A percentile compares a stretch with the other conserved stretches of the same genome.
These are phyloP conservation scores for Apoda limacodes DNA, from an alignment of 2,888 invertebrate species.

Conservation along the genomic window DNA sequence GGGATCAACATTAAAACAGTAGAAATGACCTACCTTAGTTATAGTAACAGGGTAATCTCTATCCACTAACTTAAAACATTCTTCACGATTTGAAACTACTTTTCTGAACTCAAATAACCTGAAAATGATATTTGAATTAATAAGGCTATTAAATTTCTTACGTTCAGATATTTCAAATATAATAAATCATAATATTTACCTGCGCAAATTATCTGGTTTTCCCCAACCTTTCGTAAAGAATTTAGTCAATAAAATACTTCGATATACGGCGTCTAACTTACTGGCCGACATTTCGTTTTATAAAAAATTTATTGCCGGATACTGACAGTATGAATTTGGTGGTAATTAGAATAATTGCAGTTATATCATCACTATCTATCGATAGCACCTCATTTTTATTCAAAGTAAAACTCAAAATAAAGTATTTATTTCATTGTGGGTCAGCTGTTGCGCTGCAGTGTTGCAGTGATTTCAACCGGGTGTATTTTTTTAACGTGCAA, in stretches of 20 bases:
- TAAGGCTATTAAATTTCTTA: slow-evolving; percentile 11
- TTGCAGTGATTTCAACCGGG: slow-evolving; percentile 21
- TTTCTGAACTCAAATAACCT: slow-evolving; percentile 94
- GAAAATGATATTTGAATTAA: slow-evolving; percentile 50
- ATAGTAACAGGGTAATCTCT: slow-evolving; percentile 87
- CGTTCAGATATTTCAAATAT: too few species aligned
- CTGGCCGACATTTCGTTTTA: slow-evolving; percentile 69
- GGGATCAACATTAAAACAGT: too few species aligned
- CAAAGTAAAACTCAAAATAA: slow-evolving; percentile 3
- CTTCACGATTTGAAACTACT: slow-evolving; percentile 84
- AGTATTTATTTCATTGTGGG: slow-evolving; percentile 8
- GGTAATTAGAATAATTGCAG: slow-evolving; percentile 14
- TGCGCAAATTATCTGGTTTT: slow-evolving; percentile 88
- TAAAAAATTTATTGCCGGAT: slow-evolving; percentile 23
- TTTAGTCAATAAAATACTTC: slow-evolving; percentile 87
- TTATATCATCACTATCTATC: too few species aligned
- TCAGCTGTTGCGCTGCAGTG: slow-evolving; percentile 4
- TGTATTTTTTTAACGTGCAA: too few species aligned
- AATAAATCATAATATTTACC: too few species aligned
- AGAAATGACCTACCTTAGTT: slow-evolving; percentile 86
- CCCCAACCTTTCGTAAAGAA: slow-evolving; percentile 99
- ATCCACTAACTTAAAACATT: slow-evolving; percentile 85
- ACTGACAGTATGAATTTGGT: slow-evolving; percentile 15
- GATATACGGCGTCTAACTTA: slow-evolving; percentile 82
- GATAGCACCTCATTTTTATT: too few species aligned